Base-by-base conservation (phyloP, 2,113 vertebrate genomes). In the Silurus glanis region DNA sequence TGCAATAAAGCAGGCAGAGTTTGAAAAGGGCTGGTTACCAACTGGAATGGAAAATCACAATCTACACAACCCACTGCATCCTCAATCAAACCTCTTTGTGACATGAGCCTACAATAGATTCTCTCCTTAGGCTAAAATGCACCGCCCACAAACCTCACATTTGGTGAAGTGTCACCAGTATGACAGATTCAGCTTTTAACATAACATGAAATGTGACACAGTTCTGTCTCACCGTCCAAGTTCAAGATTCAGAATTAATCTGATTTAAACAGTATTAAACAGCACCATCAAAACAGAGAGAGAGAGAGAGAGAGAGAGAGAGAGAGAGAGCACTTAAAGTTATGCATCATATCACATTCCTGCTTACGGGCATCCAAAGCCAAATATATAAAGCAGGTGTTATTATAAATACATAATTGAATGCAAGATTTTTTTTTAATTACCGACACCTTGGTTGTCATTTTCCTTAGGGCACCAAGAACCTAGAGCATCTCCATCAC, bases 41-140 rank as follows among this genome's bases (percentile, higher is more conserved):
- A 58, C 62, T 13, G 61, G 3, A 21, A 67, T 45, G 49, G n/a
- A 85, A 78, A 67, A 37, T 69, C 49, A 85, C 74, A 66, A 85
- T 37, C 67, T 74, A 83, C 82, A 67, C 49, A 79, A 14, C 28
- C 62, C 75, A 69, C 84, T 37, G 21, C 51, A 69, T 80, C 51
- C 19, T 56, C 53, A n/a, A 45, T 66, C 49, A 80, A 80, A 80
- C 28, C 17, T 37, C 23, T 56, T 49, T 67, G 62, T 45, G 51
- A 49, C 61, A 66, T 23, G 28, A 67, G 51, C 49, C 61, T 56
- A 79, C 74, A 79, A 25, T 49, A 53, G 25, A 12, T 66, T 66
- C 28, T 37, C 21, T 66, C 4, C 14, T 76, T 49, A 28, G 45
- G 58, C 25, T 66, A 66, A 78, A 53, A 66, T 23, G 8, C 16